phyloP scores from a whole-genome alignment of 2,113 vertebrate genomes.

The Tinamus guttatus region DNA sequence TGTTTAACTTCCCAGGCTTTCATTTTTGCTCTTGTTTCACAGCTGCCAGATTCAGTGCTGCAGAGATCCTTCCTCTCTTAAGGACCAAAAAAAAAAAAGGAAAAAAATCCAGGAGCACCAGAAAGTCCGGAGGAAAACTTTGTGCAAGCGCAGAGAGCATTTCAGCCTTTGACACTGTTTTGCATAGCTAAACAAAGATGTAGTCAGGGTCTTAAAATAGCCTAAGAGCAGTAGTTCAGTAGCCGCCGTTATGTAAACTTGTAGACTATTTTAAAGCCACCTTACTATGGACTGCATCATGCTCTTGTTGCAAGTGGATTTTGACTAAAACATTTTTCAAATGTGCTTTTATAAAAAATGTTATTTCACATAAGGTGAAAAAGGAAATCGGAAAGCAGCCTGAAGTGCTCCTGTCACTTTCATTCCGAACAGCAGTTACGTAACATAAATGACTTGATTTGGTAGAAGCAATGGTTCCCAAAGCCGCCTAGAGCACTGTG shows the following conservation, averaged over 20 bases:
- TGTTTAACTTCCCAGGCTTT: neutral
- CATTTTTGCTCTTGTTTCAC: neutral
- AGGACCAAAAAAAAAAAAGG: neutral
- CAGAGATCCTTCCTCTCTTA: neutral
- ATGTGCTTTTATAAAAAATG: neutral
- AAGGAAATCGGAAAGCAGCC: neutral
- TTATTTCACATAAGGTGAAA: neutral
- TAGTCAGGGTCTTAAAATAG: conserved; percentile 69
- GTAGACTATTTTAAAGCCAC: conserved; percentile 25
- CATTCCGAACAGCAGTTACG: neutral
- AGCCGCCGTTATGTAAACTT: conserved; percentile 66
- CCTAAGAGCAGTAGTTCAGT: conserved; percentile 53
- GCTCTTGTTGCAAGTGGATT: conserved; percentile 2
- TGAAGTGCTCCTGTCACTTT: neutral
- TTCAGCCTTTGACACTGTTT: conserved; percentile 51
- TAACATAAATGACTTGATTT: conserved; percentile 29
- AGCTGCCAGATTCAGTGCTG: neutral
- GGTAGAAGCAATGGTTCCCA: neutral
- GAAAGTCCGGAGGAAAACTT: neutral
- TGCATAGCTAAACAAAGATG: conserved; percentile 58
- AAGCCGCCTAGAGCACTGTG: neutral
- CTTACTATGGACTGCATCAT: neutral
- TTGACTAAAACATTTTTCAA: neutral
- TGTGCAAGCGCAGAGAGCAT: neutral
- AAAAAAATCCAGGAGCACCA: neutral